phyloP scores from a whole-genome alignment of 2,797 vertebrate genomes.

The Philypnodon macrostomus region DNA sequence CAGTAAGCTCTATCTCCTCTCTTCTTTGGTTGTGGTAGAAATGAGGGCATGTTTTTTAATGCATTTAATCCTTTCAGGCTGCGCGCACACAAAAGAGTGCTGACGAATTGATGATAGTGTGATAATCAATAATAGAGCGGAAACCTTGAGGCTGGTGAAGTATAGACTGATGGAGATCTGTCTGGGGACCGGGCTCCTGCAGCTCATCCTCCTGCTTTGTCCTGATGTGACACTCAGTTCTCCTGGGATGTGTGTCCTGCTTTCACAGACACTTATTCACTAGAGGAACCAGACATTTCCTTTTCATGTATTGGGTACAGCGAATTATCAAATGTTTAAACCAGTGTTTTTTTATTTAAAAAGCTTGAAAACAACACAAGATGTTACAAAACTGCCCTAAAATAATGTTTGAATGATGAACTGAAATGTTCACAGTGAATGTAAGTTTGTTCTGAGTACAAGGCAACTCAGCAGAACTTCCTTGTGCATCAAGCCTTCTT shows the following conservation, averaged over 20 bases:
- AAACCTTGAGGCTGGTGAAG: slow-evolving; percentile 26
- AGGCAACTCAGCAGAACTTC: slow-evolving; percentile 8
- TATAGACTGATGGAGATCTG: slow-evolving; percentile 27
- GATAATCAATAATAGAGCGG: slow-evolving; percentile 50
- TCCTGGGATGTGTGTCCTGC: slow-evolving; percentile 27
- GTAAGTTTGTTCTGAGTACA: slow-evolving; percentile 10
- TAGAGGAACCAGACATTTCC: slow-evolving; percentile 23
- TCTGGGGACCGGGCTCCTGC: slow-evolving; percentile 21
- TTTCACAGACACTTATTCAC: slow-evolving; percentile 24
- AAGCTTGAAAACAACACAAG: not conserved
- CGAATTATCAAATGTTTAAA: not conserved
- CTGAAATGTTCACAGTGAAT: slow-evolving; percentile 4
- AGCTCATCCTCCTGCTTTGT: slow-evolving; percentile 33
- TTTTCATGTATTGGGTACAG: slow-evolving; percentile 21
- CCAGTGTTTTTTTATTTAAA: not conserved
- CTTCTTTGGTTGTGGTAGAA: slow-evolving; percentile 33
- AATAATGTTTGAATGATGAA: not conserved
- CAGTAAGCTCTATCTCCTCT: slow-evolving; percentile 17
- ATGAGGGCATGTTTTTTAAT: slow-evolving; percentile 32
- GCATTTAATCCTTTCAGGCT: slow-evolving; percentile 37
- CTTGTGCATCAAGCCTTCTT: not conserved
- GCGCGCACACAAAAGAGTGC: slow-evolving; percentile 17
- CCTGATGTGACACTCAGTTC: slow-evolving; percentile 29
- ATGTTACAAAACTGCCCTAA: not conserved
- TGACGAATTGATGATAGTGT: slow-evolving; percentile 47